Evolutionary conservation across 2,113 vertebrate species (phyloP), one percentile per base, ranked within the genome.

Genomic region (Pachypanchax playfairii): DNA sequence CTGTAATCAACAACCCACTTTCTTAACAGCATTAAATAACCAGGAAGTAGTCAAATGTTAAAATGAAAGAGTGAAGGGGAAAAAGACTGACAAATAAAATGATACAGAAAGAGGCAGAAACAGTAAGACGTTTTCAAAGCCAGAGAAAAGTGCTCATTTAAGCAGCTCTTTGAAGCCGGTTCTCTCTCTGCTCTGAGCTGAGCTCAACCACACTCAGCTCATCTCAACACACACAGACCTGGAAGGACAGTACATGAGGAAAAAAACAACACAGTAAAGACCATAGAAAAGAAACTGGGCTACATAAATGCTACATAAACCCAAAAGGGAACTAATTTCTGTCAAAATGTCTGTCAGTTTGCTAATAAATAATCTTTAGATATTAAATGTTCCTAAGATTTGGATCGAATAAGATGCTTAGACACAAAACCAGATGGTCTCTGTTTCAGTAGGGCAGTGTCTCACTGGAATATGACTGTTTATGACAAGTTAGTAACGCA

Each of bases 21-120:
- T 73, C 51, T 67, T 73, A 83, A 81, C 62, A 8, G 55, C 59
- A 15, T 26, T 33, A 62, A 76, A 65, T 81, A 62, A 84, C 77
- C 42, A 59, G 64, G 52, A 79, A 75, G 63, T 70, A 48, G 73
- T 73, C 1, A 6, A 62, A 54, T 70, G 69, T 72, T 63, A 46
- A 49, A 74, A 77, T 63, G 46, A 66, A 56, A 15, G 22, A 31
- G 21, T 47, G 14, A 6, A 31, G 28, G 0, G 47, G 10, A 9
- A 15, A 48, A 39, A 39, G 24, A 18, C 39, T 22, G 49, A 70
- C 1, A 7, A 48, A 53, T 4, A 47, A 20, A 47, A 10, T 26
- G 43, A 60, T 4, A 18, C 18, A 22, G 21, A n/a, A 25, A 48
- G 33, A 38, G 24, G 31, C 18, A 26, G 8, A 26, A 5, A 4